Base-by-base conservation (phyloP, 2,888 invertebrate genomes). In the Drosophila suboccidentalis region DNA sequence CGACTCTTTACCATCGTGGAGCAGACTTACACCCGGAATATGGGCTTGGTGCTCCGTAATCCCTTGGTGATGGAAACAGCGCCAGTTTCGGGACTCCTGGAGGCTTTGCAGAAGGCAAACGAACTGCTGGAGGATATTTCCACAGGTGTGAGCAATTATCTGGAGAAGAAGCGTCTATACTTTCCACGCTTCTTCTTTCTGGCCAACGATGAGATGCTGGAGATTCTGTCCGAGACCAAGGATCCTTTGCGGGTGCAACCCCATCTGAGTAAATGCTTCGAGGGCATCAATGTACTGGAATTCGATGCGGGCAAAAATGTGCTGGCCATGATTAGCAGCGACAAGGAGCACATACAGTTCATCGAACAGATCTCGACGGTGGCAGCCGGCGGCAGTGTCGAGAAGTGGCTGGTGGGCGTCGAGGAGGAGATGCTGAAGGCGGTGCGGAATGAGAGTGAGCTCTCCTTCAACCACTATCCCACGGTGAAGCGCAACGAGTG, bases 141-240 rank as follows among this genome's bases (percentile, higher is more conserved):
- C 67, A 94, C 94, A 70, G 95, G 95, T 1, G 94, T 96, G 0
- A 94, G 94, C 82, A 93, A 94, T 51, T 96, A 96, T 89, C 92
- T 96, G 65, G 95, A 96, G 85, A 94, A 94, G 89, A 95, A 95
- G 81, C 93, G 95, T 66, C 90, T 95, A 11, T 94, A 93, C 82
- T 96, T 96, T 89, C 94, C 96, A 13, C 94, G 96, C 77, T 95
- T 97, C 87, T 96, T 96, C 92, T 96, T 96, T 85, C 91, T 96
- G 60, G 96, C 96, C 1, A 96, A 96, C 90, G 95, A 95, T 78
- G 96, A 96, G 91, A 94, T 96, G 92, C 92, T 96, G 55, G 95
- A 95, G 82, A 95, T 96, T 73, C 92, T 97, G 26, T 95, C 96
- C 1, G 95, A 96, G 91, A 94, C 95, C 1, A 94, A 94, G 87